Conservation (phyloP, 2,113 vertebrate species). For the Panthera uncia region DNA sequence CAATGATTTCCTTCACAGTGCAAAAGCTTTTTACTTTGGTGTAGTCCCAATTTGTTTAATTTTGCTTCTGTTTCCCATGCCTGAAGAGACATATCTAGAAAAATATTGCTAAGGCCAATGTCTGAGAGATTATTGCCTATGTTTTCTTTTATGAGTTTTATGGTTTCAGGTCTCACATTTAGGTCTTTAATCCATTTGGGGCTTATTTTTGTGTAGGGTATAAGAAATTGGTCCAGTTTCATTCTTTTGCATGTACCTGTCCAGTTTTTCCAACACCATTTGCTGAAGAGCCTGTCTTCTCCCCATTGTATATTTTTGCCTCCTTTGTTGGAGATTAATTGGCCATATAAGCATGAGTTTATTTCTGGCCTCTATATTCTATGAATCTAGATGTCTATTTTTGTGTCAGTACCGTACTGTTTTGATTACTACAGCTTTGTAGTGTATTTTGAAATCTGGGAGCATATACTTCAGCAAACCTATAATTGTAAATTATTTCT, state of each 20-base stretch:
- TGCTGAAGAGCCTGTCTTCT: neutral
- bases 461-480: neutral
- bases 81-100: neutral
- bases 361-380: neutral
- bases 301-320: neutral
- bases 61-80: neutral
- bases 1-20: neutral
- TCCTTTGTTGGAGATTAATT: neutral
- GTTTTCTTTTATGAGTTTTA: neutral
- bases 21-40: neutral
- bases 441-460: neutral
- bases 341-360: neutral
- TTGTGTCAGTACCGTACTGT: neutral
- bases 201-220: neutral
- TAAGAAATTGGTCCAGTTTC: neutral
- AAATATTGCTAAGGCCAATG: neutral
- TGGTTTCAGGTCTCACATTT: neutral
- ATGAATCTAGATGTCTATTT: neutral
- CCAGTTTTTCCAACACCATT: neutral
- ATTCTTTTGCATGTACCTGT: neutral
- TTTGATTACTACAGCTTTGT: neutral
- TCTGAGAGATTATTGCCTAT: neutral
- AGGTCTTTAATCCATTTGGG: neutral
- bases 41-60: neutral
- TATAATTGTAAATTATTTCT: neutral